phyloP scores from a whole-genome alignment of 1,140 invertebrate species.

The Bacillus rossius region DNA sequence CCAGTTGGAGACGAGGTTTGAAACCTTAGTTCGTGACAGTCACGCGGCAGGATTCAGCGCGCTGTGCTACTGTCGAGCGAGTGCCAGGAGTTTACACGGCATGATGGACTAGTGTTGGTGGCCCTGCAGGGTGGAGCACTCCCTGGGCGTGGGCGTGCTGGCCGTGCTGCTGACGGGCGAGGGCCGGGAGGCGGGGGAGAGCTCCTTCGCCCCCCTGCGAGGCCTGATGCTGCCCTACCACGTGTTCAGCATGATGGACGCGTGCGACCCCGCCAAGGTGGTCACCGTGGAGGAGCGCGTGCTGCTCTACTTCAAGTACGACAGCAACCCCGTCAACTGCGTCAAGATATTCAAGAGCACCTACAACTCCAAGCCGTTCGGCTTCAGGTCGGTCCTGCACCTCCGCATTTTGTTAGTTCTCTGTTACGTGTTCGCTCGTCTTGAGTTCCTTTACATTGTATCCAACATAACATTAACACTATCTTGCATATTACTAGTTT shows the following conservation, averaged over 20 bases:
- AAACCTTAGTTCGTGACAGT: too few species aligned
- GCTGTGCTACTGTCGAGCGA: too few species aligned
- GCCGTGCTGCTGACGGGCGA: constrained; percentile 88
- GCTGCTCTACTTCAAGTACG: constrained; percentile 95
- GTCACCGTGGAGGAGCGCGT: constrained; percentile 86
- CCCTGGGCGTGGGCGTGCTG: constrained; percentile 85
- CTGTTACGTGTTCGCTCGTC: too few species aligned
- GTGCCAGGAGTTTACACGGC: neutral
- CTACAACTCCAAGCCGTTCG: constrained; percentile 77
- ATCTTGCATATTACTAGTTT: too few species aligned
- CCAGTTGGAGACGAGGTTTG: too few species aligned
- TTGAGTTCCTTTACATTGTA: too few species aligned
- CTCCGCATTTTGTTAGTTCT: too few species aligned
- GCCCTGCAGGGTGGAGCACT: constrained; percentile 63
- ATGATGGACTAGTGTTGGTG: neutral
- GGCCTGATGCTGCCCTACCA: constrained; percentile 86
- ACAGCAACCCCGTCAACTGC: constrained; percentile 93
- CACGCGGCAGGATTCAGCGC: too few species aligned
- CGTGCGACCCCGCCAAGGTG: constrained; percentile 92
- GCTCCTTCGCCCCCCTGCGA: constrained; percentile 79
- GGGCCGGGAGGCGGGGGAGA: constrained; percentile 79
- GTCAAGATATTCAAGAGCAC: constrained; percentile 93
- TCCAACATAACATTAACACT: too few species aligned
- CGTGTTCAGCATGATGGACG: constrained; percentile 92
- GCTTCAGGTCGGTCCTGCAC: constrained; percentile 66